Evolutionary conservation across 2,797 vertebrate genomes (phyloP), one percentile per base, ranked within the genome.

Genomic region (Notolepis coatsorum): DNA sequence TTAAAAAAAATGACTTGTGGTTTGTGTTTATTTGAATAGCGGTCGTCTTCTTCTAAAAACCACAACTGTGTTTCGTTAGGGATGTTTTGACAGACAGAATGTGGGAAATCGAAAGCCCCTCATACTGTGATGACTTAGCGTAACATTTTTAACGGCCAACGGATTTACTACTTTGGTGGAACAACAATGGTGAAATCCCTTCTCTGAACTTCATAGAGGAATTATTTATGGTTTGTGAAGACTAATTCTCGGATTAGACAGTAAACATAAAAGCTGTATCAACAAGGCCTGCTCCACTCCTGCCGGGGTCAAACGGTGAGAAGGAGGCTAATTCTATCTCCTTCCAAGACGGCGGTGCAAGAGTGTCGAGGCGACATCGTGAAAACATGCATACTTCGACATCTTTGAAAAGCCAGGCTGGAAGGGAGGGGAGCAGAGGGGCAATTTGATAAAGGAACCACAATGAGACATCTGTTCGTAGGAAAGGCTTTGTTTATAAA

Each of bases 231-330:
- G 38, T 55, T 42, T 77, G 63, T 56, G 39, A 67, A 51, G 65
- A 73, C 21, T 77, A 79, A 85, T 87, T 75, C 67, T 42, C 54
- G 53, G 65, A 77, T 61, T 65, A 64, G 0, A 75, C 66, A 78
- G 76, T 67, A 73, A 68, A 50, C 63, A 68, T 56, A 23, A 75
- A 66, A 61, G 71, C 68, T 74, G 60, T 39, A 70, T 71, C 80
- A 79, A 82, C 77, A 84, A 62, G 66, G 74, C 61, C 20, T 62
- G 60, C 57, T 71, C 35, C 64, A 81, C 66, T 75, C 54, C 73
- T 43, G 72, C 62, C 30, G 23, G 21, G 53, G 59, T 33, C 35
- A 47, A 63, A 67, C 55, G 58, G 60, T 37, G 9, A 80, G 80
- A 72, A 62, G 18, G 54, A 79, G 10, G 12, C 27, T 30, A 5